These are phyloP conservation scores for Ditylenchus weischeri DNA, from an alignment of 2,888 invertebrate genomes.

Conservation along the genomic window DNA sequence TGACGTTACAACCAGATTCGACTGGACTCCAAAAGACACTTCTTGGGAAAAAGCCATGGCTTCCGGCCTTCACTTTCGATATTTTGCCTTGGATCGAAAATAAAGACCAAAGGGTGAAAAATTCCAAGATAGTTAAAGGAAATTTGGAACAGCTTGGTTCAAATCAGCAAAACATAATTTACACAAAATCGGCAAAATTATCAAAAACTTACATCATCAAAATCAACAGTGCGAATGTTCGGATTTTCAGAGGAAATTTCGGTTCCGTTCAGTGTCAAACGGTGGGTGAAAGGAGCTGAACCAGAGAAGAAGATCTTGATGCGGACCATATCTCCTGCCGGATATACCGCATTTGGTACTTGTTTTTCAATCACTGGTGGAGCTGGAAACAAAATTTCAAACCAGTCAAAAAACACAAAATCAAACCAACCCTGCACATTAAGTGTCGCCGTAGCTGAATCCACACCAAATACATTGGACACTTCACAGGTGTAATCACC, in stretches of 20 bases:
- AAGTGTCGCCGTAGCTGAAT: slow-evolving; percentile 79
- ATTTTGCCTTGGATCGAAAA: too few relatives aligned
- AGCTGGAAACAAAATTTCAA: slow-evolving; percentile 63
- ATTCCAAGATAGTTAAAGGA: too few relatives aligned
- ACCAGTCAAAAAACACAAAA: background rate
- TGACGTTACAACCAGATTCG: too few relatives aligned
- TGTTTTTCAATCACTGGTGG: slow-evolving; percentile 87
- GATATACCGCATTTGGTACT: slow-evolving; percentile 81
- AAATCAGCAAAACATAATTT: too few relatives aligned
- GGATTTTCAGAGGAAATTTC: slow-evolving; percentile 66
- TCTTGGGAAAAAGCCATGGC: too few relatives aligned
- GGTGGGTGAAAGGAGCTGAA: slow-evolving; percentile 88
- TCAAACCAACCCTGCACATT: slow-evolving; percentile 77
- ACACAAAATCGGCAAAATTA: too few relatives aligned
- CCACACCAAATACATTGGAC: slow-evolving; percentile 84
- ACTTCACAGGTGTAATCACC: slow-evolving; percentile 72
- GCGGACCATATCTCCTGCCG: slow-evolving; percentile 92
- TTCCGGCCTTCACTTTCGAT: too few relatives aligned
- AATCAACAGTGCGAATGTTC: slow-evolving; percentile 66
- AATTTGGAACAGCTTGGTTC: too few relatives aligned
- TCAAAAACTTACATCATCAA: slow-evolving; percentile 71
- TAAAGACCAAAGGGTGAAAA: too few relatives aligned
- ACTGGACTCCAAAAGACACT: too few relatives aligned
- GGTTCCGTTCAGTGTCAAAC: slow-evolving; percentile 77
- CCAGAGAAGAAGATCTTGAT: slow-evolving; percentile 94